Conservation (phyloP, 2,888 invertebrate species). For the Dorcus hopei region DNA sequence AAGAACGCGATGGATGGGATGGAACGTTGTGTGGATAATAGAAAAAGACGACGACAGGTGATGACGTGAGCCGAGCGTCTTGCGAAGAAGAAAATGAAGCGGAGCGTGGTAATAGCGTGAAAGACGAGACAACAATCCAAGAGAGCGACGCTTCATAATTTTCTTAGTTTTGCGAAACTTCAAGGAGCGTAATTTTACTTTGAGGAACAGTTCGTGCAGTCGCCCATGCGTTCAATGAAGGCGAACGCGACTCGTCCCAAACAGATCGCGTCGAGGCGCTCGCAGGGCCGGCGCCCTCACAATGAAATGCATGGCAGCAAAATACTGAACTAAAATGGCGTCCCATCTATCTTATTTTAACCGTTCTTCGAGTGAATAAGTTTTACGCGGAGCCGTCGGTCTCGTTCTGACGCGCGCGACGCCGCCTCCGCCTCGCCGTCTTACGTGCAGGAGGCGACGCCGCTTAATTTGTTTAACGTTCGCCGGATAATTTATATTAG, state of each 20-base stretch:
- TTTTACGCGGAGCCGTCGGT: conserved; percentile 31
- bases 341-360: conserved; percentile 48
- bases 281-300: conserved; percentile 30
- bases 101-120: no score
- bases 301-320: conserved; percentile 48
- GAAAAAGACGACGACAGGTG: no score
- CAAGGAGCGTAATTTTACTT: conserved; percentile 48
- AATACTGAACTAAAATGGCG: conserved; percentile 46
- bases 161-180: conserved; percentile 48
- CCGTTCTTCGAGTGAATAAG: conserved; percentile 42
- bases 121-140: conserved; percentile 1
- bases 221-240: conserved; percentile 29
- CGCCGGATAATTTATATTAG: conserved; percentile 48
- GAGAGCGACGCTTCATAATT: conserved; percentile 37
- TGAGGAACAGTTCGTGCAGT: conserved; percentile 41
- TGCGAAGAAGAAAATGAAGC: no score
- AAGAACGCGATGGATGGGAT: no score
- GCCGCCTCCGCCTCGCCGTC: conserved; percentile 1
- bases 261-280: conserved; percentile 11
- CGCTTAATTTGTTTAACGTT: conserved; percentile 44
- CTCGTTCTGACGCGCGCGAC: conserved; percentile 12
- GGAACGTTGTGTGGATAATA: no score
- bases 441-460: conserved; percentile 12
- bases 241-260: conserved; percentile 22
- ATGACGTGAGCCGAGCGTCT: no score